Conservation (phyloP, 2,797 vertebrate species). For the Steatocranus sp. region DNA sequence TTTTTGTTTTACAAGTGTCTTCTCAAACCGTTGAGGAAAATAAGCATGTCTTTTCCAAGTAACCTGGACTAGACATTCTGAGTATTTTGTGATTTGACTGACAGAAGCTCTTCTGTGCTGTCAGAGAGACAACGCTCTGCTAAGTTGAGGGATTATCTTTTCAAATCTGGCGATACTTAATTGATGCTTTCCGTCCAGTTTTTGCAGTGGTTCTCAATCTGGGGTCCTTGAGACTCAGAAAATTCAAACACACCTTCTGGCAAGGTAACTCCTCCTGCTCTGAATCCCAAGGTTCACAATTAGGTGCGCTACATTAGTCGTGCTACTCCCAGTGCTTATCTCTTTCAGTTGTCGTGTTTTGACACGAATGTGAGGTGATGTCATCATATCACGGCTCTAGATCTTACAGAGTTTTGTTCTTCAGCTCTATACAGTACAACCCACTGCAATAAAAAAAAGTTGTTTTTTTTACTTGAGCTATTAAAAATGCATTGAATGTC, state of each 20-base stretch:
- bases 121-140: not conserved
- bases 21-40: not conserved
- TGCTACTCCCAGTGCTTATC: not conserved
- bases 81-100: not conserved
- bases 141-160: not conserved
- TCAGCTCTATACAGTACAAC: not conserved
- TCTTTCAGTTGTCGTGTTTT: not conserved
- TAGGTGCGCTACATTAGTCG: not conserved
- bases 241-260: not conserved
- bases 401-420: not conserved
- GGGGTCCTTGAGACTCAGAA: not conserved
- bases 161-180: not conserved
- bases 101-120: not conserved
- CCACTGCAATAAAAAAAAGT: not conserved
- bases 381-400: not conserved
- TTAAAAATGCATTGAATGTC: conserved; percentile 1
- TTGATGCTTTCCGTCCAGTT: not conserved
- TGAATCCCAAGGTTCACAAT: not conserved
- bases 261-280: not conserved
- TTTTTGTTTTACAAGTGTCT: not conserved
- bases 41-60: not conserved
- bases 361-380: not conserved
- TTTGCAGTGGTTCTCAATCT: not conserved
- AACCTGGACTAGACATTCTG: not conserved
- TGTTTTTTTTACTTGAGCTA: not conserved